A percentile compares a stretch with the other conserved stretches of the same genome.
Conservation (phyloP, 2,888 invertebrate genomes). For the Gnatocerus cornutus region DNA sequence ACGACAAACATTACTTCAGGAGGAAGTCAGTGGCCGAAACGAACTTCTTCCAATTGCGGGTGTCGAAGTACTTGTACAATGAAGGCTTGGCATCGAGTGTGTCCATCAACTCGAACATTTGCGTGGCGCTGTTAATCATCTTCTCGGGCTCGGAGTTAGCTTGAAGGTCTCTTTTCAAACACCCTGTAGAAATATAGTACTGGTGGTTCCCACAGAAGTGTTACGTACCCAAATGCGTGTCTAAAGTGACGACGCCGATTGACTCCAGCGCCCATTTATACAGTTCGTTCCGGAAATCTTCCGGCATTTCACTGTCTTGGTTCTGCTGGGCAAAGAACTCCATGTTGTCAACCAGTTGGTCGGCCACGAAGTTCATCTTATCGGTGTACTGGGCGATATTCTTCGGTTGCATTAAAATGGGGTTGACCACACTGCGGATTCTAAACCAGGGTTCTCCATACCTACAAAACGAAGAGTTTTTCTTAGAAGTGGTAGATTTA, state of each 20-base stretch:
- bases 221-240: slow-evolving; percentile 74
- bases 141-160: slow-evolving; percentile 67
- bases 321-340: slow-evolving; percentile 42
- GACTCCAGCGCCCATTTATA: slow-evolving; percentile 82
- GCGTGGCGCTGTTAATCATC: slow-evolving; percentile 67
- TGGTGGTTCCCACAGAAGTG: background rate
- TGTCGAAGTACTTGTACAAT: slow-evolving; percentile 64
- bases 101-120: slow-evolving; percentile 62
- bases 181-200: slow-evolving; percentile 60
- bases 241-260: slow-evolving; percentile 73
- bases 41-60: slow-evolving; percentile 63
- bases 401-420: slow-evolving; percentile 74
- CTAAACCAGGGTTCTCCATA: slow-evolving; percentile 75
- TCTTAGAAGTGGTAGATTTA: background rate
- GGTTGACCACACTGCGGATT: slow-evolving; percentile 72
- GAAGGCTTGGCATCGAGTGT: slow-evolving; percentile 66
- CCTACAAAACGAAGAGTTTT: slow-evolving; percentile 57
- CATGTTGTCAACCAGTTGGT: slow-evolving; percentile 59
- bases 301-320: slow-evolving; percentile 71
- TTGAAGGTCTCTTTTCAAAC: slow-evolving; percentile 64
- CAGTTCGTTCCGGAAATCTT: slow-evolving; percentile 75
- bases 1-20: slow-evolving; percentile 65
- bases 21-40: slow-evolving; percentile 67
- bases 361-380: slow-evolving; percentile 62
- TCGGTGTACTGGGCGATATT: slow-evolving; percentile 61